A percentile compares a stretch with the other conserved stretches of the same genome.
Conservation (phyloP, 2,888 invertebrate species). For the Synergus itoensis region DNA sequence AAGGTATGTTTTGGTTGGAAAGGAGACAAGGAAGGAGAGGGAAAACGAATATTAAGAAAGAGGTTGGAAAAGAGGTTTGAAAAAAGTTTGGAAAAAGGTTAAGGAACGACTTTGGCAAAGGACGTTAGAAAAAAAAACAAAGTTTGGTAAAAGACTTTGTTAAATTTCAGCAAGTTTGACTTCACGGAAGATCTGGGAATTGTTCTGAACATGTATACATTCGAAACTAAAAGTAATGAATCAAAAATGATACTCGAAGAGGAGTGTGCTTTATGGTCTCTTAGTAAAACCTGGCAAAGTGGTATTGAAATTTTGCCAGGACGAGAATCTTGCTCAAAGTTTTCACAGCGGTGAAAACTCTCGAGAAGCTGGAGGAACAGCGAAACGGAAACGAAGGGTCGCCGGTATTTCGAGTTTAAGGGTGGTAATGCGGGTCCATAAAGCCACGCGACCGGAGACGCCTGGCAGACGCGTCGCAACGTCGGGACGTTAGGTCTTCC, state of each 20-base stretch:
- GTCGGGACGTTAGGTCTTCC: conserved; percentile 73
- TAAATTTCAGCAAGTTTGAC: background rate
- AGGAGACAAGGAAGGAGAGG: no score
- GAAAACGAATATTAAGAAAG: no score
- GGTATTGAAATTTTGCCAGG: conserved; percentile 35
- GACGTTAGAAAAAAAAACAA: background rate
- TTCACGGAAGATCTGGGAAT: background rate
- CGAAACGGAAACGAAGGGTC: conserved; percentile 53
- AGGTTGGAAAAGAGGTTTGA: no score
- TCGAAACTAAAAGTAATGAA: background rate
- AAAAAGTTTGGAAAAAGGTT: no score
- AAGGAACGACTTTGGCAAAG: no score
- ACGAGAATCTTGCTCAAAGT: conserved; percentile 34
- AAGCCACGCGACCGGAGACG: conserved; percentile 77
- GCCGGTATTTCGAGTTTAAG: conserved; percentile 63
- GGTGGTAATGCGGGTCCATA: conserved; percentile 66
- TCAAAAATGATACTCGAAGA: conserved; percentile 1
- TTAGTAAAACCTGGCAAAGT: conserved; percentile 38
- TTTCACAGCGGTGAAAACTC: conserved; percentile 44
- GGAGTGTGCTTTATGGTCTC: conserved; percentile 10
- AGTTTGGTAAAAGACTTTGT: background rate
- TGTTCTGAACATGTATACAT: background rate
- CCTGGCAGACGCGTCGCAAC: conserved; percentile 72
- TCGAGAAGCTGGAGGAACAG: conserved; percentile 39
- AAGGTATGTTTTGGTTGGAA: no score